phyloP scores from a whole-genome alignment of 2,888 invertebrate species.

The Hydriomena furcata region DNA sequence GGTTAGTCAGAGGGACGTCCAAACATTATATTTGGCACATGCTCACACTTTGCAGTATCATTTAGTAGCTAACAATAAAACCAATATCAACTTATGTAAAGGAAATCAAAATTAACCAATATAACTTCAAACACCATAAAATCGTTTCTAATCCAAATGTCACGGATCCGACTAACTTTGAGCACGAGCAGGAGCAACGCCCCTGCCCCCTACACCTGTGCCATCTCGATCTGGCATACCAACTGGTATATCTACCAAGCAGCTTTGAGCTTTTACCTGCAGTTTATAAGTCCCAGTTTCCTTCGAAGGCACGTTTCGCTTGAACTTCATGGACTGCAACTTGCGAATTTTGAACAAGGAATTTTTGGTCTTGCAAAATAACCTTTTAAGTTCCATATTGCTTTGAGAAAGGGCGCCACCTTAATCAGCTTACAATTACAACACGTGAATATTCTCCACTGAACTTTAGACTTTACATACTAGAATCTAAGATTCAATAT shows the following conservation, averaged over 20 bases:
- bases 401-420: not conserved
- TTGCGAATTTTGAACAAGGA: not conserved
- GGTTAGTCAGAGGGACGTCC: too few relatives aligned
- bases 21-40: too few relatives aligned
- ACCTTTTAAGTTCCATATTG: conserved; percentile 1
- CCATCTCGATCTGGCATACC: conserved; percentile 68
- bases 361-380: not conserved
- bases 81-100: too few relatives aligned
- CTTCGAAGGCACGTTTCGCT: not conserved
- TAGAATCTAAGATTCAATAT: not conserved
- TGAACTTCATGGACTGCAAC: not conserved
- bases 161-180: conserved; percentile 50
- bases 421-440: not conserved
- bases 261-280: conserved; percentile 1
- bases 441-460: not conserved
- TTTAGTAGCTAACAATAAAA: too few relatives aligned
- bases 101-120: too few relatives aligned
- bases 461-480: not conserved
- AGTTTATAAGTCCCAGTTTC: conserved; percentile 7
- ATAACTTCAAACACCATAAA: conserved; percentile 50
- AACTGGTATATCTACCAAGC: conserved; percentile 27
- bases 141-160: conserved; percentile 57
- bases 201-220: conserved; percentile 70
- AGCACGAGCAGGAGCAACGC: conserved; percentile 66
- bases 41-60: too few relatives aligned